Evolutionary conservation across 2,888 invertebrate species (phyloP).

Genomic region (Arenicola marina): DNA sequence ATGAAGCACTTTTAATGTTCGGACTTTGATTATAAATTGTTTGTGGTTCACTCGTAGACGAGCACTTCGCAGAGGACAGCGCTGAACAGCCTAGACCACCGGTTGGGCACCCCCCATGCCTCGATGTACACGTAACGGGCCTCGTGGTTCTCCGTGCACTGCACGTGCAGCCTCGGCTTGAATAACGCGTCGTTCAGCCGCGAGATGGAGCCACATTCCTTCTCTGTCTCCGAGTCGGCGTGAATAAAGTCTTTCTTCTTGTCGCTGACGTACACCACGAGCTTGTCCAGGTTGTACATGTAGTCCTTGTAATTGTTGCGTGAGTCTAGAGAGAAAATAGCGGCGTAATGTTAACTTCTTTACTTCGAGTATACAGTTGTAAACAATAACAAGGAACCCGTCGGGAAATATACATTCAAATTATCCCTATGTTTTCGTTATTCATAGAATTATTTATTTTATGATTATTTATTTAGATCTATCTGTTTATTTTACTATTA

Average conservation of each 20-base stretch:
- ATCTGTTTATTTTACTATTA: no score
- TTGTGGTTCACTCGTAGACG: conserved; percentile 54
- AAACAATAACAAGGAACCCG: no score
- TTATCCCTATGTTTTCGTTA: no score
- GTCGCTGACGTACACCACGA: conserved; percentile 63
- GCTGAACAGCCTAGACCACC: conserved; percentile 63
- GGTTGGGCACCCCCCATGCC: conserved; percentile 62
- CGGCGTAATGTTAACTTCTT: no score
- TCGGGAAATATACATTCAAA: no score
- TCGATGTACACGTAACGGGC: conserved; percentile 65
- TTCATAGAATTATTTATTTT: no score
- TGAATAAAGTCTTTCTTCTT: conserved; percentile 35
- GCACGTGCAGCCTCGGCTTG: conserved; percentile 62
- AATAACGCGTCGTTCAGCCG: conserved; percentile 64
- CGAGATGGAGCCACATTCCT: conserved; percentile 63
- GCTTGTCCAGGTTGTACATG: conserved; percentile 63
- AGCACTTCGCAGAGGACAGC: conserved; percentile 65
- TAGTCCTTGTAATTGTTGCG: conserved; percentile 50
- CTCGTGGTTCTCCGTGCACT: conserved; percentile 58
- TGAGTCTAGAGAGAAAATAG: not conserved
- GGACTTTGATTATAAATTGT: no score
- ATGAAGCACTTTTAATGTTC: no score
- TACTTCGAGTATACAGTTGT: not conserved
- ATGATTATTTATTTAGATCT: no score
- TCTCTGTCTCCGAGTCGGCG: conserved; percentile 19